These are phyloP conservation scores for Lepus timidus DNA, from an alignment of 2,113 vertebrate species.

Conservation along the genomic window DNA sequence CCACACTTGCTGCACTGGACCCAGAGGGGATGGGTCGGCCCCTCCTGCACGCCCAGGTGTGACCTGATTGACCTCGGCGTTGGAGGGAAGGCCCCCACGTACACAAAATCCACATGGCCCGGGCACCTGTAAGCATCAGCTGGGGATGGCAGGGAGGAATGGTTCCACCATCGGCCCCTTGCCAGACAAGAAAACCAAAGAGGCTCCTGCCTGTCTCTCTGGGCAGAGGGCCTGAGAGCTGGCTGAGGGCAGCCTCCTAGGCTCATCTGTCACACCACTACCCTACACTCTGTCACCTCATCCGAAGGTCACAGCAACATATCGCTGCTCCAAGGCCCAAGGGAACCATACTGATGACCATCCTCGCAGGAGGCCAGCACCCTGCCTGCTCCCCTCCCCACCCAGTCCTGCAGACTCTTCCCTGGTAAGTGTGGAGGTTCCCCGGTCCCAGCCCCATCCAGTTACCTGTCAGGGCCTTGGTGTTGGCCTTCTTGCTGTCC, in stretches of 20 bases:
- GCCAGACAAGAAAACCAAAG: neutral
- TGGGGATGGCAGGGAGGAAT: too few relatives aligned
- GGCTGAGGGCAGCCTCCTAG: neutral
- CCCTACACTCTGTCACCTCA: too few relatives aligned
- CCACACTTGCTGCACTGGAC: accelerated
- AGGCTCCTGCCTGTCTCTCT: neutral
- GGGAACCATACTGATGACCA: neutral
- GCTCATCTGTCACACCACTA: too few relatives aligned
- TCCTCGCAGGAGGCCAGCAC: neutral
- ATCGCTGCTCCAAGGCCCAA: neutral
- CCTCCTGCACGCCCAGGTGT: neutral
- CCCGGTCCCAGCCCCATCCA: neutral
- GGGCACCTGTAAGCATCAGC: too few relatives aligned
- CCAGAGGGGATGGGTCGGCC: neutral
- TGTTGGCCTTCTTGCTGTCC: constrained; percentile 86
- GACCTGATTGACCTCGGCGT: neutral
- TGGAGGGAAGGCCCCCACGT: neutral
- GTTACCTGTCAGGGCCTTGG: constrained; percentile 89
- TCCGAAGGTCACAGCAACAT: accelerated
- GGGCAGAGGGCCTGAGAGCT: neutral
- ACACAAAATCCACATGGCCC: neutral
- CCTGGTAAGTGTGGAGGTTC: neutral
- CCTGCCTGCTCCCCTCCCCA: neutral
- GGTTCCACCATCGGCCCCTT: accelerated
- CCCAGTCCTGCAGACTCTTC: neutral